Conservation (phyloP, 2,797 vertebrate species). For the Todus mexicanus region DNA sequence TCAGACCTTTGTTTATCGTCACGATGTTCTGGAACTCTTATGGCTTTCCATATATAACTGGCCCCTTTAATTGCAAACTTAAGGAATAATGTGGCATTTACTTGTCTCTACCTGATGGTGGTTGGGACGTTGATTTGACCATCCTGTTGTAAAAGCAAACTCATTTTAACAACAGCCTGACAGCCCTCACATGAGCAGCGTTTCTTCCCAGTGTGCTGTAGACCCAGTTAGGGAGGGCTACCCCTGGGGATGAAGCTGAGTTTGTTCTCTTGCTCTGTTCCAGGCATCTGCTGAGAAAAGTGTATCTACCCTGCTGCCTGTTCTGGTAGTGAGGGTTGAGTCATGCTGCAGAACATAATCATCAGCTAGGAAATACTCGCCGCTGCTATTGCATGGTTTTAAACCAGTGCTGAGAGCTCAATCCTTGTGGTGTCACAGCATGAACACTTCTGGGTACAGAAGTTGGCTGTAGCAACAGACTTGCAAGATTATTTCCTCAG, state of each 20-base stretch:
- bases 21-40: not conserved
- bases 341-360: not conserved
- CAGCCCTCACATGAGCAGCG: not conserved
- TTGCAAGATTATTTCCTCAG: not conserved
- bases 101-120: not conserved
- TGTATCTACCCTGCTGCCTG: not conserved
- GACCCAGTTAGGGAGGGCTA: not conserved
- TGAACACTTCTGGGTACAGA: not conserved
- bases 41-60: not conserved
- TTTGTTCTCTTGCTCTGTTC: not conserved
- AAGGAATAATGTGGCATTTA: not conserved
- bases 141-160: not conserved
- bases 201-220: not conserved
- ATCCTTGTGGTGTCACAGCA: not conserved
- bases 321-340: not conserved
- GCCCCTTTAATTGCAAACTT: not conserved
- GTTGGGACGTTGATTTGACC: not conserved
- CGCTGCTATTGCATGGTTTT: not conserved
- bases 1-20: not conserved
- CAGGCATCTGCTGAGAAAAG: not conserved
- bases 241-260: not conserved
- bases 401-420: not conserved
- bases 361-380: not conserved
- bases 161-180: too few species aligned
- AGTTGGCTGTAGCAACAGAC: not conserved